Evolutionary conservation across 2,888 invertebrate species (phyloP).

Genomic region (Amphipoea oculea): DNA sequence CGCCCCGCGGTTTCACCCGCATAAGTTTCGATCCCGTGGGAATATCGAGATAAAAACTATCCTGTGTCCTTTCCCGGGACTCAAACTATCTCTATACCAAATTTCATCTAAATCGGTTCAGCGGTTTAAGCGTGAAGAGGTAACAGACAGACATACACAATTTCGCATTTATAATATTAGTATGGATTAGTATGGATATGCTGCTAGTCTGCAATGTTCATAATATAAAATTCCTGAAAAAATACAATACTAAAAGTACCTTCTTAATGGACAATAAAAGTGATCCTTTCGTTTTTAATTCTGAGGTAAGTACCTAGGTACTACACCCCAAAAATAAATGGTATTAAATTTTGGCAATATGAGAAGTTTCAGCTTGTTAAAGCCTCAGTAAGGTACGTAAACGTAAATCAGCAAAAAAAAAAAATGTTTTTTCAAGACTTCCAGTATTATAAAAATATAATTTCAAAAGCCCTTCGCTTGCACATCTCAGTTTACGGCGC

Average conservation of each 20-base stretch:
- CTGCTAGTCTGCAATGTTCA: neutral
- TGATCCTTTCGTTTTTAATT: neutral
- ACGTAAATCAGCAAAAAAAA: slow-evolving; percentile 22
- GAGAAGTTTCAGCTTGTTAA: neutral
- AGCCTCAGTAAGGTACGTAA: neutral
- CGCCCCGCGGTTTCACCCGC: too few relatives aligned
- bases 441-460: slow-evolving; percentile 46
- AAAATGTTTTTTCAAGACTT: slow-evolving; percentile 3
- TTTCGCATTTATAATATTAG: too few relatives aligned
- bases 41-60: too few relatives aligned
- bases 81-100: too few relatives aligned
- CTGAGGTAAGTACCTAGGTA: too few relatives aligned
- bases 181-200: neutral
- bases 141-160: too few relatives aligned
- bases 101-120: too few relatives aligned
- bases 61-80: too few relatives aligned
- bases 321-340: neutral
- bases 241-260: neutral
- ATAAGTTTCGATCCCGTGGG: too few relatives aligned
- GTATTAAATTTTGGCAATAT: neutral
- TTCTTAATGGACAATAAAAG: neutral
- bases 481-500: slow-evolving; percentile 55
- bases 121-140: too few relatives aligned
- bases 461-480: slow-evolving; percentile 53
- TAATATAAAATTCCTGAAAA: neutral